Conservation (phyloP, 2,797 vertebrate genomes). For the Smutsia temminckii region DNA sequence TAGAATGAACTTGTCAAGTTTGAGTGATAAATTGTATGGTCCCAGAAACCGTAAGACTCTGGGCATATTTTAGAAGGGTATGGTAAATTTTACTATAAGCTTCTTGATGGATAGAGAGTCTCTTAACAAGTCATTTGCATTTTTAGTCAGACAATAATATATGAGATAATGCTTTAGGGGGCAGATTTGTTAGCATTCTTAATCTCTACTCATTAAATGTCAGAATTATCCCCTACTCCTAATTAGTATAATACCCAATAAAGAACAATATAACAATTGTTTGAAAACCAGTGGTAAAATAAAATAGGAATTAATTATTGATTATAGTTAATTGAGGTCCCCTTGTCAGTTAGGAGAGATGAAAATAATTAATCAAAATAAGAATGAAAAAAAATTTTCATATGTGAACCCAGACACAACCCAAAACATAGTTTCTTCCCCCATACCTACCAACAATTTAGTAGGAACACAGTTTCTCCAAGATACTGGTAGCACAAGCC, state of each 20-base stretch:
- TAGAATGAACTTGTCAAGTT: background rate
- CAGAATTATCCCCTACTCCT: background rate
- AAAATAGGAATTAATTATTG: background rate
- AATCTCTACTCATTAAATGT: background rate
- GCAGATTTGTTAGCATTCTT: background rate
- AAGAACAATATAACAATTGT: background rate
- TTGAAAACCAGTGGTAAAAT: background rate
- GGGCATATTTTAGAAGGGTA: background rate
- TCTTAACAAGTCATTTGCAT: background rate
- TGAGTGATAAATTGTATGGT: background rate
- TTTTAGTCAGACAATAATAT: background rate
- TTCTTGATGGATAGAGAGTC: background rate
- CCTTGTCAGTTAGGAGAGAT: background rate
- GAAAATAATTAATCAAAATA: background rate
- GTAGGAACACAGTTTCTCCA: background rate
- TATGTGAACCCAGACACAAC: background rate
- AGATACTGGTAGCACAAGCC: background rate
- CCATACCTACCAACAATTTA: background rate
- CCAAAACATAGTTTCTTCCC: background rate
- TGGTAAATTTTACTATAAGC: background rate
- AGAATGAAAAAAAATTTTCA: background rate
- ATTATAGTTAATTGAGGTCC: background rate
- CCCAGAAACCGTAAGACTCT: background rate
- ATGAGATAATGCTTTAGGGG: background rate
- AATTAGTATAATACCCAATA: background rate